Evolutionary conservation across 2,888 invertebrate species (phyloP), one percentile per base, ranked within the genome.

Genomic region (Julus scandinavius): DNA sequence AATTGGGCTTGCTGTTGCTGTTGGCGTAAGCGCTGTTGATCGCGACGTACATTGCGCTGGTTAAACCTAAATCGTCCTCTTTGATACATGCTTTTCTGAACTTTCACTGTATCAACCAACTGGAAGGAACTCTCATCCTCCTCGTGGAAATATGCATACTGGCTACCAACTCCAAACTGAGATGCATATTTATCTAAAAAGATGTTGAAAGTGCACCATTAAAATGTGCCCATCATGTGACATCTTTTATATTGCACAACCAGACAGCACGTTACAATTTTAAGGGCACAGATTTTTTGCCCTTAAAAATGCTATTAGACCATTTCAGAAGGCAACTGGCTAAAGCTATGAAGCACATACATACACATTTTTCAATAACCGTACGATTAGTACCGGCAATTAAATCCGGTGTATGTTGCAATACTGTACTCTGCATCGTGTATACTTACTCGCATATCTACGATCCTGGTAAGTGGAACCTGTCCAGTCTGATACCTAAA

Each of bases 71-170:
- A 91, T 20, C 98, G 95, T 7, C 97, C 97, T 17, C 98, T 95
- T 92, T 98, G 98, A 93, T 98, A 98, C 17, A 97, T 96, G 3
- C 97, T 97, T 91, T 97, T 97, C 91, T 96, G 96, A 1, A 96
- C 95, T 54, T 97, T 94, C 0, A 98, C 96, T 0, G 97, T 98
- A 92, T 99, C 99, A 90, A 99, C 99, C 93, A 99, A 93, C 92
- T 99, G 99, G 95, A 99, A 99, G 87, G 97, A 97, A 90, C 97
- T 97, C 92, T 99, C 99, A 92, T 99, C 99, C 92, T 99, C 99
- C 91, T 99, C 99, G 91, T 99, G 99, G 92, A 97, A 98, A 92
- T 99, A 99, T 0, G 99, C 97, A 93, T 99, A 99, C 91, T 99
- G 99, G 91, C 96, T 98, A 85, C 97, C 98, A 90, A 91, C 91